Evolutionary conservation across 2,888 invertebrate species (phyloP).

Genomic region (Macaria liturata): DNA sequence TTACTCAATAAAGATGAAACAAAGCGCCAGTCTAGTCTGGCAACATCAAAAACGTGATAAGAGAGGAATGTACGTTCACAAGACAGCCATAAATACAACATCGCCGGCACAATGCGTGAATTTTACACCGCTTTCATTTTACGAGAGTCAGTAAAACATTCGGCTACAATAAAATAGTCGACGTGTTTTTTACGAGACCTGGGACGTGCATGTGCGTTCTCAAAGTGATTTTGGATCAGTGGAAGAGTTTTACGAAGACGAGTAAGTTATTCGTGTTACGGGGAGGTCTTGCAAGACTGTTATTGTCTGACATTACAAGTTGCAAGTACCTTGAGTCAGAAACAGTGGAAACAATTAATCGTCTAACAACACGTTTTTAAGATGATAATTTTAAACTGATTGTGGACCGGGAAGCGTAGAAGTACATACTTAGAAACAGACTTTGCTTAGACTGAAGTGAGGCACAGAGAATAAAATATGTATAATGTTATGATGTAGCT

Average conservation of each 20-base stretch:
- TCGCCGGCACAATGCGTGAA: constrained; percentile 67
- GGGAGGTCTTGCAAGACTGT: constrained; percentile 1
- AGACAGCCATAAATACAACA: constrained; percentile 58
- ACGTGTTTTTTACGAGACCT: constrained; percentile 68
- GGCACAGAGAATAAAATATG: too few relatives aligned
- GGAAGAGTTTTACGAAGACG: constrained; percentile 7
- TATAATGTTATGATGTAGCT: too few relatives aligned
- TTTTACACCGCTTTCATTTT: constrained; percentile 76
- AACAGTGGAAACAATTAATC: too few relatives aligned
- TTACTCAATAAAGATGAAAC: too few relatives aligned
- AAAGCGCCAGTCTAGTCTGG: background rate
- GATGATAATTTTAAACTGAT: too few relatives aligned
- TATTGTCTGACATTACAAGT: constrained; percentile 1
- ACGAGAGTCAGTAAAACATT: constrained; percentile 73
- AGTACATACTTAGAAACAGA: too few relatives aligned
- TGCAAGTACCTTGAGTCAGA: background rate
- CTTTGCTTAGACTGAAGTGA: too few relatives aligned
- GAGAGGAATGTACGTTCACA: constrained; percentile 39
- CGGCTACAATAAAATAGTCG: constrained; percentile 71
- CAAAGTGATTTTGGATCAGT: constrained; percentile 64
- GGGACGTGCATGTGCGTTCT: constrained; percentile 57
- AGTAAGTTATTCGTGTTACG: background rate
- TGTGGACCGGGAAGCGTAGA: too few relatives aligned
- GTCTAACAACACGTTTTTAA: too few relatives aligned
- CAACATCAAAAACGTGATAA: constrained; percentile 39